Evolutionary conservation across 2,888 invertebrate species (phyloP).

Genomic region (Lepeophtheirus nordmannii): DNA sequence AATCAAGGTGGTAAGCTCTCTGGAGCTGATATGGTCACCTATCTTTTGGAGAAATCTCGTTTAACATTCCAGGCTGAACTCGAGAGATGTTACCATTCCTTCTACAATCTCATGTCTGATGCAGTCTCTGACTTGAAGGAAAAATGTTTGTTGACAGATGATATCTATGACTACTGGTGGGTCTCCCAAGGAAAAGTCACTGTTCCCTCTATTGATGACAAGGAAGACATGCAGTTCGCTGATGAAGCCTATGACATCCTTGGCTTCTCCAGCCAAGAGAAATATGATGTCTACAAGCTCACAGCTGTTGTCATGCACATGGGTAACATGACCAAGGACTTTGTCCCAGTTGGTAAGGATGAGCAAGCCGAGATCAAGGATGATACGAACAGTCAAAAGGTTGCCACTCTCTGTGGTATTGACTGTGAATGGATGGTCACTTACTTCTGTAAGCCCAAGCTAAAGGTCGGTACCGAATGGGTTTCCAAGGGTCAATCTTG

Average conservation of each 20-base stretch:
- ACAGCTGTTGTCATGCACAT: conserved; percentile 98
- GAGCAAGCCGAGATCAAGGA: conserved; percentile 73
- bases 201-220: conserved; percentile 26
- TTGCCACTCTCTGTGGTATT: conserved; percentile 37
- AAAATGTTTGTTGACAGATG: conserved; percentile 24
- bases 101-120: conserved; percentile 99
- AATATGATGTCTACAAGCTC: conserved; percentile 56
- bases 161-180: conserved; percentile 26
- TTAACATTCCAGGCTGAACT: conserved; percentile 96
- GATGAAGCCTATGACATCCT: conserved; percentile 45
- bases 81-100: conserved; percentile 99
- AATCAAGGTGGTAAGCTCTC: conserved; percentile 98
- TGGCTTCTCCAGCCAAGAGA: conserved; percentile 41
- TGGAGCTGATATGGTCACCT: conserved; percentile 99
- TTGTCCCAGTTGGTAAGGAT: conserved; percentile 46
- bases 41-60: conserved; percentile 99
- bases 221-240: conserved; percentile 26
- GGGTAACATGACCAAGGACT: conserved; percentile 68
- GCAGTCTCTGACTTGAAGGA: conserved; percentile 70
- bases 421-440: conserved; percentile 37
- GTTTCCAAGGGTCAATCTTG: conserved; percentile 38
- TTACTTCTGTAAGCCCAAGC: conserved; percentile 37
- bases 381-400: conserved; percentile 35
- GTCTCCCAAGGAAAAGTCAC: conserved; percentile 26
- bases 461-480: conserved; percentile 38